Percentiles rank a stretch among this genome's conserved stretches.
These are phyloP conservation scores for Sebastes dallii DNA, from an alignment of 2,797 vertebrate species.

Conservation along the genomic window DNA sequence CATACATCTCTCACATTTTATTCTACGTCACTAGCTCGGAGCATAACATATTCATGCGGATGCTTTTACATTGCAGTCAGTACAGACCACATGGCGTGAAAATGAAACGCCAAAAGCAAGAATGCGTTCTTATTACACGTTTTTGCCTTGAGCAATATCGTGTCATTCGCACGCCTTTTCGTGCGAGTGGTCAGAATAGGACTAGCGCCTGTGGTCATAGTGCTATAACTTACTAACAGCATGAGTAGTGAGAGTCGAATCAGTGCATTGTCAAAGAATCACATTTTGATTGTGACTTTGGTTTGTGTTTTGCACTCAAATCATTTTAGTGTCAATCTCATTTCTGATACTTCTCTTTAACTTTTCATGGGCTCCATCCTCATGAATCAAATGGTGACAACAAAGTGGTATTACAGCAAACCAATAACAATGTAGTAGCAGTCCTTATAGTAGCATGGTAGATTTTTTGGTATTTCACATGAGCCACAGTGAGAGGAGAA, in stretches of 20 bases:
- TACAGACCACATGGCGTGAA: background rate
- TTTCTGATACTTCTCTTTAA: background rate
- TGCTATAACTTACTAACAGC: background rate
- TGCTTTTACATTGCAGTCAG: background rate
- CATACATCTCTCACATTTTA: background rate
- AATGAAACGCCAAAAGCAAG: background rate
- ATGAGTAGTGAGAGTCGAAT: background rate
- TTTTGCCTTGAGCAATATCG: background rate
- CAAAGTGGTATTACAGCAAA: background rate
- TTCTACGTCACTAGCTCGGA: background rate
- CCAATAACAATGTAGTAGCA: background rate
- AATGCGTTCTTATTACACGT: background rate
- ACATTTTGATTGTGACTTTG: background rate
- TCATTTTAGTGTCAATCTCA: background rate
- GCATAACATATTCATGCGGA: background rate
- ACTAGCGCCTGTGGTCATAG: background rate
- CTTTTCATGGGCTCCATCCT: background rate
- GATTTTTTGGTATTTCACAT: background rate
- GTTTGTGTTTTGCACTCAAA: background rate
- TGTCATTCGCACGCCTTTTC: background rate
- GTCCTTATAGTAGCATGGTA: background rate
- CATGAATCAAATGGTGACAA: background rate
- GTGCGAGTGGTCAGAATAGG: background rate
- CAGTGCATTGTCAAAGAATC: background rate
- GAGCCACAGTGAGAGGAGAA: background rate